These are phyloP conservation scores for Geopemphigus sp. DNA, from an alignment of 1,140 invertebrate genomes.

Conservation along the genomic window DNA sequence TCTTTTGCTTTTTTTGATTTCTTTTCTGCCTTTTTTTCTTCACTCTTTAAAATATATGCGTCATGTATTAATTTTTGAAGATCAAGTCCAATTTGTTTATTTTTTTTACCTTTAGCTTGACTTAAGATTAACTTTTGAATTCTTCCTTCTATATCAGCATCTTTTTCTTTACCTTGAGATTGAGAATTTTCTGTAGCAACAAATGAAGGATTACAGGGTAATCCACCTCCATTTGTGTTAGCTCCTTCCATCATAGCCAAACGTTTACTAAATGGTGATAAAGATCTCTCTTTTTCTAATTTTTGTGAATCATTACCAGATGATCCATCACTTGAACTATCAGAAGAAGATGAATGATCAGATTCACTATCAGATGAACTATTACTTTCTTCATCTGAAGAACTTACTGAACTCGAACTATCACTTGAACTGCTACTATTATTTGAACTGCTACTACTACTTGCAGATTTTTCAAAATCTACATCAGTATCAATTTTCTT, in stretches of 20 bases:
- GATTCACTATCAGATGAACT: constrained; percentile 44
- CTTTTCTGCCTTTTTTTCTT: constrained; percentile 42
- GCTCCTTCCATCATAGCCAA: constrained; percentile 58
- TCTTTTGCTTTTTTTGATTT: constrained; percentile 34
- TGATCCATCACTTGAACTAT: constrained; percentile 40
- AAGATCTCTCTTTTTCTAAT: constrained; percentile 60
- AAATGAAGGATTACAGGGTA: constrained; percentile 40
- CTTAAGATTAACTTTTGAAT: constrained; percentile 32
- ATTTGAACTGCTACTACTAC: constrained; percentile 33
- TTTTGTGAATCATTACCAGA: constrained; percentile 50
- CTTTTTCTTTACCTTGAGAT: neutral
- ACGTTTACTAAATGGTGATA: constrained; percentile 75
- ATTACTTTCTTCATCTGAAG: constrained; percentile 38
- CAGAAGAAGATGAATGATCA: constrained; percentile 45
- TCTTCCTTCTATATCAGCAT: constrained; percentile 37
- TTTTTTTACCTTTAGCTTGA: constrained; percentile 35
- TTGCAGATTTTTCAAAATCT: constrained; percentile 31
- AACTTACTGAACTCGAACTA: constrained; percentile 40
- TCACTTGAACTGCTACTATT: constrained; percentile 36
- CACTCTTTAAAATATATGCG: constrained; percentile 28
- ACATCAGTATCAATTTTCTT: constrained; percentile 28
- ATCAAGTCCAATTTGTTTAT: constrained; percentile 24
- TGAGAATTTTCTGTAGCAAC: constrained; percentile 23
- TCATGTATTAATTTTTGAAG: constrained; percentile 40
- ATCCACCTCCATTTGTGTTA: constrained; percentile 38